Conservation (phyloP, 37 sponge, comb jelly and placozoan species). For the Halichondria panicea region DNA sequence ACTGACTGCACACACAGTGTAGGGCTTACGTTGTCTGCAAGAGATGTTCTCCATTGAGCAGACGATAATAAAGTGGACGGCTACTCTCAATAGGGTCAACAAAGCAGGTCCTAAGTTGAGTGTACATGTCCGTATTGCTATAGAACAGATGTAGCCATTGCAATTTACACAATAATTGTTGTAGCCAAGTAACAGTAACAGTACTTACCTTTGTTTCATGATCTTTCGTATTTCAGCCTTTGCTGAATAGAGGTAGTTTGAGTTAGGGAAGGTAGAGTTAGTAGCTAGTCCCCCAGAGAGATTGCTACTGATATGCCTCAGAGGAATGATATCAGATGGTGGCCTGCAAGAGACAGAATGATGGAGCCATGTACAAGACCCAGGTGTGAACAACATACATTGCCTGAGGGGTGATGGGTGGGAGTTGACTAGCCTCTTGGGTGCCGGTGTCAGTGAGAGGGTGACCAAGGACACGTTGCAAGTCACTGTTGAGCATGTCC, state of each 20-base stretch:
- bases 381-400: too few relatives aligned
- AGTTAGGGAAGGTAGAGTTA: constrained; percentile 10
- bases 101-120: constrained; percentile 3
- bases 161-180: neutral
- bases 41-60: neutral
- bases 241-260: constrained; percentile 10
- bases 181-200: neutral
- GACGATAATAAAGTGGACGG: neutral
- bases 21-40: too few relatives aligned
- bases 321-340: neutral
- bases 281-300: constrained; percentile 22
- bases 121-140: neutral
- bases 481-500: neutral
- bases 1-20: too few relatives aligned
- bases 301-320: constrained; percentile 5
- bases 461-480: constrained; percentile 23
- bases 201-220: constrained; percentile 50
- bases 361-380: too few relatives aligned
- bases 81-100: neutral
- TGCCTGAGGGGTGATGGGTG: neutral
- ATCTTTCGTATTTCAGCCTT: constrained; percentile 50
- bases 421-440: too few relatives aligned
- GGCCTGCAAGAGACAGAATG: too few relatives aligned
- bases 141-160: neutral
- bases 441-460: too few relatives aligned